Base-by-base conservation (phyloP, 2,888 invertebrate genomes). In the Metalampra italica region DNA sequence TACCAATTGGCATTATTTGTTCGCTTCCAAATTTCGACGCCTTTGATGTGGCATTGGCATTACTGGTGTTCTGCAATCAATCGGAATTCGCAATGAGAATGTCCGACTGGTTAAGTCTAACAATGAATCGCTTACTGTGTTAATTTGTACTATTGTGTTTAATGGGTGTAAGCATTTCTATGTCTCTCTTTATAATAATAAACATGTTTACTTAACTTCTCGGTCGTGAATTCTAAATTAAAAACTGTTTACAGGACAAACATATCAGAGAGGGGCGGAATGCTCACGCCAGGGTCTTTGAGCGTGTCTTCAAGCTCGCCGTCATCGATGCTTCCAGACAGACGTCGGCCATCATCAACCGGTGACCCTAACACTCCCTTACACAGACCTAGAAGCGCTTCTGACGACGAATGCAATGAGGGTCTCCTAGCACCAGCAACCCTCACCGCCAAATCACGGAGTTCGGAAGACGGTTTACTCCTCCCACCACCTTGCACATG, bases 401-500 rank as follows among this genome's bases (percentile, higher is more conserved):
- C 87, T 36, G 85, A 86, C 43, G 85, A 88, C 50, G 87, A 84
- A 61, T 66, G 76, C 42, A 87, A 82, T 47, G 85, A 88, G 12
- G 85, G 84, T 29, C 71, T 80, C 37, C 60, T 89, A 47, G 82
- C 82, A 14, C 87, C 88, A 15, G 64, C 79, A 3, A 64, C 78
- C 8, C 63, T 87, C 37, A 79, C 85, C 12, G 73, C 83, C 5
- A 89, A 88, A 53, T 88, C 88, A 0, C 70, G 89, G 41, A 86
- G 85, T 66, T 85, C 84, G 13, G 90, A 82, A 71, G 86, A 89
- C 50, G 82, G 86, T 53, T 73, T 92, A 22, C 86, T 92, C 8
- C 70, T 95, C 37, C 94, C 95, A 3, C 94, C 94, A 0, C 94
- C 95, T 0, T 95, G 95, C 72, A 94, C 95, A 0, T 95, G 95